Base-by-base conservation (phyloP, 1,140 invertebrate species). In the Aphaenogaster rudis region DNA sequence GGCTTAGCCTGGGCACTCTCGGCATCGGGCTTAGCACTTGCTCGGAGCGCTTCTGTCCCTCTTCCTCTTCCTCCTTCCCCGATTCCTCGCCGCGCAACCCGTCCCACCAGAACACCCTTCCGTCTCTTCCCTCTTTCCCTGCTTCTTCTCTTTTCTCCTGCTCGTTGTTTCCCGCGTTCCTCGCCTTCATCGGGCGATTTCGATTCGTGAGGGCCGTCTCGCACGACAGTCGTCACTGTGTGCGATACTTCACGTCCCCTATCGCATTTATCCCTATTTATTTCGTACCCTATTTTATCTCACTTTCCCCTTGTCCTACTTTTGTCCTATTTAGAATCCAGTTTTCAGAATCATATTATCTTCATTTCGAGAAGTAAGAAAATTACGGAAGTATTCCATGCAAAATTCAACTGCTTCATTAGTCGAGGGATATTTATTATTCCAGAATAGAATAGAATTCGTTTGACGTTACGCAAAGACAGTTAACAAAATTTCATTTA, bases 11-110 rank as follows among this genome's bases (percentile, higher is more conserved):
- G 89, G 79, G 88, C 90, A 88, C 88, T 90, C 89, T 54, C 88
- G 82, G 89, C 89, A 91, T 91, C 84, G 89, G 85, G 89, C 92
- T 94, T 92, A 92, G 92, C 92, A 92, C 93, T 93, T 91, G 92
- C 90, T 90, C 93, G 67, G 45, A 59, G 77, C 78, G 79, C 74
- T 86, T 87, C 72, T 80, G 59, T 79, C 86, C 89, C 80, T 90
- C 89, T 91, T 87, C 84, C 76, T 89, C 82, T 90, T 42, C 11
- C 57, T 50, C 57, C 52, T 85, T 48, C 61, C 77, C 77, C 42
- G 21, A 33, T 61, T 45, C 80, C 74, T 77, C 54, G 15, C 36
- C n/a, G 28, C 36, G 13, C 61, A 45, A 57, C 78, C 48, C 61
- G 33, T 71, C 57, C 28, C 54, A 8, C 54, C 42, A 15, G 7